A percentile compares a stretch with the other conserved stretches of the same genome.
Conservation (phyloP, 2,888 invertebrate genomes). For the Electrophaes corylata region DNA sequence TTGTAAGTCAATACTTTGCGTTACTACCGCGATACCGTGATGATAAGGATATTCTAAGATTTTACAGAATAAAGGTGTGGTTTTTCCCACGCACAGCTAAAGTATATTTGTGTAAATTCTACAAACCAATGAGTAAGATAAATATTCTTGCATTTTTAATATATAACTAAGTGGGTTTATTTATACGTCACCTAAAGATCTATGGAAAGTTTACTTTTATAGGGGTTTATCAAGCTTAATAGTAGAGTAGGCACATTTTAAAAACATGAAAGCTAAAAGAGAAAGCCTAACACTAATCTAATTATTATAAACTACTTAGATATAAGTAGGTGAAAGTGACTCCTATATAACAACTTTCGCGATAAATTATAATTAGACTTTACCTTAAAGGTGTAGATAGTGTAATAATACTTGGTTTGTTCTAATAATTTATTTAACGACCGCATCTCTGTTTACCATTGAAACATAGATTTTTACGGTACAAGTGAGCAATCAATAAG, state of each 20-base stretch:
- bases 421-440: conserved; percentile 17
- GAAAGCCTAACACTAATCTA: neutral
- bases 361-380: neutral
- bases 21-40: conserved; percentile 10
- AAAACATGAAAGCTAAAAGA: neutral
- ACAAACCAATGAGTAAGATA: too few relatives aligned
- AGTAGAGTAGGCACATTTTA: neutral
- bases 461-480: conserved; percentile 16
- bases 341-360: neutral
- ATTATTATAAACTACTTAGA: neutral
- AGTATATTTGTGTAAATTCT: neutral
- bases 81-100: conserved; percentile 8
- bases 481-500: neutral
- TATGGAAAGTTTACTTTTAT: too few relatives aligned
- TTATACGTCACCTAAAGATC: too few relatives aligned
- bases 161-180: too few relatives aligned
- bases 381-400: neutral
- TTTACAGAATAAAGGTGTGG: conserved; percentile 7
- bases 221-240: too few relatives aligned
- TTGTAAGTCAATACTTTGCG: conserved; percentile 1
- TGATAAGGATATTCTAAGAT: conserved; percentile 10
- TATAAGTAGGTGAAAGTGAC: neutral
- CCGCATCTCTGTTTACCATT: conserved; percentile 17
- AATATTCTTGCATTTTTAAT: too few relatives aligned
- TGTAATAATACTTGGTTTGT: conserved; percentile 8